Conservation (phyloP, 2,797 vertebrate genomes). For the Macrochelys suwanniensis region DNA sequence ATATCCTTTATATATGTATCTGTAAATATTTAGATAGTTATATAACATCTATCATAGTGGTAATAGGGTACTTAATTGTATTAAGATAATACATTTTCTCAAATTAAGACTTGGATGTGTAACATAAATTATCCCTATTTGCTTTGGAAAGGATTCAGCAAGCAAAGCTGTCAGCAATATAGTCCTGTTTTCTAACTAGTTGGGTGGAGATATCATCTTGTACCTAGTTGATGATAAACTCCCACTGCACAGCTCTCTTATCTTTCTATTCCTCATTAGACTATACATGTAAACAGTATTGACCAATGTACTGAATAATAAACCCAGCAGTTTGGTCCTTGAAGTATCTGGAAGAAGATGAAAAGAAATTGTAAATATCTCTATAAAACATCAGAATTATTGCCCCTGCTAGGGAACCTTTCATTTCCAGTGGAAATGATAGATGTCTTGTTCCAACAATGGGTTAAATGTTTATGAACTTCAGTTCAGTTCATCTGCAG, state of each 20-base stretch:
- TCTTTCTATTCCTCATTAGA: background rate
- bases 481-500: background rate
- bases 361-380: background rate
- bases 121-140: fast-evolving
- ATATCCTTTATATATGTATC: background rate
- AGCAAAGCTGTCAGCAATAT: background rate
- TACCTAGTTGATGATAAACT: constrained; percentile 31
- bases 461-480: background rate
- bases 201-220: background rate
- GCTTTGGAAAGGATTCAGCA: fast-evolving
- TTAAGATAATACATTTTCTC: background rate
- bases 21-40: background rate
- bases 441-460: background rate
- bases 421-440: background rate
- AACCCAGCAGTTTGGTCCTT: background rate
- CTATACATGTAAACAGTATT: background rate
- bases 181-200: background rate
- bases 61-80: background rate
- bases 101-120: background rate
- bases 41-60: background rate
- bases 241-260: background rate
- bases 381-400: background rate
- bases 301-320: background rate
- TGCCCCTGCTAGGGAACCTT: background rate
- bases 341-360: background rate